phyloP scores from a whole-genome alignment of 2,888 invertebrate genomes.

The Standfussiana lucernea region DNA sequence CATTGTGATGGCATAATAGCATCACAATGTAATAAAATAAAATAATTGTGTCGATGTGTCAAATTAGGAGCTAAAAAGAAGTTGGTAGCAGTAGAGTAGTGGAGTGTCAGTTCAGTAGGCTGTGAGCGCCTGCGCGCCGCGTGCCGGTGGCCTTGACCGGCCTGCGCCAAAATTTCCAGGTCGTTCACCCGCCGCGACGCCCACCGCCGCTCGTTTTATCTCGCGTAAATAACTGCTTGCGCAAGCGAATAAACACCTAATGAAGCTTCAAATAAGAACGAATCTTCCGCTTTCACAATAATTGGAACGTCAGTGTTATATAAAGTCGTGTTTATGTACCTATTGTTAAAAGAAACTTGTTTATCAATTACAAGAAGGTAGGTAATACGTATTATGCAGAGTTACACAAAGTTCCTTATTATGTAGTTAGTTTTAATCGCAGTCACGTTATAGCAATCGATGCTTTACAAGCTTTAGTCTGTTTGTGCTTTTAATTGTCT shows the following conservation, averaged over 20 bases:
- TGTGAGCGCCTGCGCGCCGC: conserved; percentile 80
- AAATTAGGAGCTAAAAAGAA: conserved; percentile 25
- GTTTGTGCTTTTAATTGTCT: conserved; percentile 43
- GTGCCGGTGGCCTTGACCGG: conserved; percentile 88
- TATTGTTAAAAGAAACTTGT: conserved; percentile 87
- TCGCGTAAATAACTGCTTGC: conserved; percentile 81
- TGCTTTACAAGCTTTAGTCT: conserved; percentile 35
- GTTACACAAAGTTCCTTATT: conserved; percentile 70
- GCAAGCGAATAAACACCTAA: conserved; percentile 76
- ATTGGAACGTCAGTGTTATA: conserved; percentile 78
- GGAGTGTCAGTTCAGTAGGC: conserved; percentile 64
- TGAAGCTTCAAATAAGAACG: conserved; percentile 51
- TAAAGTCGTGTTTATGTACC: conserved; percentile 86
- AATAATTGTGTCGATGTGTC: conserved; percentile 23
- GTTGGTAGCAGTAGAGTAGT: conserved; percentile 14
- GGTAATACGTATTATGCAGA: conserved; percentile 75
- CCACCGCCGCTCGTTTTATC: conserved; percentile 88
- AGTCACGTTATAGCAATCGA: conserved; percentile 34
- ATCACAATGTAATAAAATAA: not conserved
- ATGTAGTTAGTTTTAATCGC: conserved; percentile 51
- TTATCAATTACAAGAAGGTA: conserved; percentile 84
- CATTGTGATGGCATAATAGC: not conserved
- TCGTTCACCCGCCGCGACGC: conserved; percentile 88
- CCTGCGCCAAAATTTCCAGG: conserved; percentile 90
- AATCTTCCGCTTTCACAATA: conserved; percentile 59